phyloP scores from a whole-genome alignment of 2,888 invertebrate genomes.

The Acrobasis repandana region DNA sequence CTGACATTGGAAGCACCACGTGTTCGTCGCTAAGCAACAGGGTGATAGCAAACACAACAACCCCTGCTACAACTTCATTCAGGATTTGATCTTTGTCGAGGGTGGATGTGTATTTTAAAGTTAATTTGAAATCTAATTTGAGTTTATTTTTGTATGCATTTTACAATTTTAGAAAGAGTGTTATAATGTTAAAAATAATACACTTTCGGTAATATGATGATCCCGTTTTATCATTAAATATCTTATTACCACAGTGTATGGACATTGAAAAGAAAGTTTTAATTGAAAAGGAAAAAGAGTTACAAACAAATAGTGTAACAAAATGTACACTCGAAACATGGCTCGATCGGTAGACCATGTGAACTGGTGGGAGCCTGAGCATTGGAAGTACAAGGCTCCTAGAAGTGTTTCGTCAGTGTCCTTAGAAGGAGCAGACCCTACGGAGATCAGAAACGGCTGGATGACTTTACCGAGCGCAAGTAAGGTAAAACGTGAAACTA shows the following conservation, averaged over 20 bases:
- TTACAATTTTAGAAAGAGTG: background rate
- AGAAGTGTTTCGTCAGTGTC: conserved; percentile 60
- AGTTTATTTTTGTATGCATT: background rate
- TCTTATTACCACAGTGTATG: background rate
- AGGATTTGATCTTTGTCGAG: conserved; percentile 33
- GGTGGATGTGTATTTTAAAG: conserved; percentile 8
- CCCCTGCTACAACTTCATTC: conserved; percentile 49
- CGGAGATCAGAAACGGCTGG: conserved; percentile 72
- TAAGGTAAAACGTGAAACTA: conserved; percentile 48
- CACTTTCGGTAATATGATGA: background rate
- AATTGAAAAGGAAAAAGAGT: background rate
- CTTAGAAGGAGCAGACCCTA: conserved; percentile 57
- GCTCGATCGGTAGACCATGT: conserved; percentile 62
- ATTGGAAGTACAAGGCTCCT: conserved; percentile 53
- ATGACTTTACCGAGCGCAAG: conserved; percentile 55
- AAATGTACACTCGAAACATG: conserved; percentile 57
- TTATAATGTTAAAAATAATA: background rate
- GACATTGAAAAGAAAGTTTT: background rate
- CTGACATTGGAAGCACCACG: conserved; percentile 67
- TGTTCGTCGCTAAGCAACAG: conserved; percentile 62
- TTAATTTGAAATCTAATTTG: background rate
- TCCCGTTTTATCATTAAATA: background rate
- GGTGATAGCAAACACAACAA: conserved; percentile 55
- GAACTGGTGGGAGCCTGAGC: conserved; percentile 71
- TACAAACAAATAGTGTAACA: conserved; percentile 5